These are phyloP conservation scores for Parasteatoda tepidariorum DNA, from an alignment of 1,140 invertebrate species.

Conservation along the genomic window DNA sequence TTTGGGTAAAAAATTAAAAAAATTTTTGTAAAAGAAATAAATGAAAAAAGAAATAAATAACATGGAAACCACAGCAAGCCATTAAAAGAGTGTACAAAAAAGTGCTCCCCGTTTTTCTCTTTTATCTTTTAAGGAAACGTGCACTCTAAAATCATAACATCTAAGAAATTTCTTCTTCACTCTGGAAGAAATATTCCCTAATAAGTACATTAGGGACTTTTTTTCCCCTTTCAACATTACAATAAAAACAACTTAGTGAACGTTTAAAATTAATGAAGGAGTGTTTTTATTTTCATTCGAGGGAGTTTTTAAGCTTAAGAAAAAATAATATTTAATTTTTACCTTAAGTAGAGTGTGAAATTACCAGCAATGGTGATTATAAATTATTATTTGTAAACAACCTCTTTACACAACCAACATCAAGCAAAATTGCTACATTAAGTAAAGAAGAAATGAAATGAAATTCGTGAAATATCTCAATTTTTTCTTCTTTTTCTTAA, in stretches of 20 bases:
- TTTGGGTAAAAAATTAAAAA: too few species aligned
- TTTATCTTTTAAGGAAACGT: too few species aligned
- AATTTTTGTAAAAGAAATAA: too few species aligned
- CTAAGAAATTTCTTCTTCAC: too few species aligned
- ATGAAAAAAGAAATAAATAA: too few species aligned
- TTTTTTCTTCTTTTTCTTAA: too few species aligned
- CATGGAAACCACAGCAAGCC: too few species aligned
- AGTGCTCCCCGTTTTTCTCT: too few species aligned
- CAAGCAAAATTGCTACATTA: neutral
- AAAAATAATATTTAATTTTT: constrained; percentile 16
- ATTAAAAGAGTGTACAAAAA: too few species aligned
- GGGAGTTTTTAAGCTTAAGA: neutral
- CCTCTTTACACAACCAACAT: neutral
- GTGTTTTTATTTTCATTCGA: neutral
- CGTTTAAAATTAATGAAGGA: constrained; percentile 35
- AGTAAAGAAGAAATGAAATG: neutral
- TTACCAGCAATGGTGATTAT: neutral
- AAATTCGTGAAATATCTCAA: too few species aligned
- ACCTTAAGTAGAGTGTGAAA: neutral
- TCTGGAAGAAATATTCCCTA: too few species aligned
- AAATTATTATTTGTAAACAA: neutral
- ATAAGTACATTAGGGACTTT: neutral
- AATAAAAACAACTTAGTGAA: constrained; percentile 26
- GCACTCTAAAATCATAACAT: too few species aligned
- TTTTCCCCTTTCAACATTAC: neutral